Conservation (phyloP, 1,140 invertebrate genomes). For the Hylaeus volcanicus region DNA sequence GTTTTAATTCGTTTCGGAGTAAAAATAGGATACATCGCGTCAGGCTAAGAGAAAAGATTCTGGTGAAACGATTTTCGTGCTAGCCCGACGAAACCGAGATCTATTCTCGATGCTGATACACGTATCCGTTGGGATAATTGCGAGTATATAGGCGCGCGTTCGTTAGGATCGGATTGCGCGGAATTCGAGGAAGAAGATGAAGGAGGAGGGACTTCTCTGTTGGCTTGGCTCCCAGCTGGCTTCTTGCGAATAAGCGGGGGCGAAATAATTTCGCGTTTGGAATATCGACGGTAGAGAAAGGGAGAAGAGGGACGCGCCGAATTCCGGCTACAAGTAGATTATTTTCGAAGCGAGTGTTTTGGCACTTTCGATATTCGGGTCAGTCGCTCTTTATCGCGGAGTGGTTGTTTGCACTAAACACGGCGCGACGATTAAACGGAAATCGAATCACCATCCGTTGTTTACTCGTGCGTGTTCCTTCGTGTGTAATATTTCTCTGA, state of each 20-base stretch:
- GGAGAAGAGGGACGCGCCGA: not conserved
- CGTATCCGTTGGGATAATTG: not conserved
- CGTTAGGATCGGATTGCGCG: slow-evolving; percentile 53
- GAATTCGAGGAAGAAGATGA: slow-evolving; percentile 59
- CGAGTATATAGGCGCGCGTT: not conserved
- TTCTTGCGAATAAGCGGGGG: slow-evolving; percentile 45
- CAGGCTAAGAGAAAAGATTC: not conserved
- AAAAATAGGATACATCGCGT: too few species aligned
- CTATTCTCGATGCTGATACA: slow-evolving; percentile 9
- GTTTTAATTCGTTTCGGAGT: too few species aligned
- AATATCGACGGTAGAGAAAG: slow-evolving; percentile 30
- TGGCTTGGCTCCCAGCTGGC: slow-evolving; percentile 58
- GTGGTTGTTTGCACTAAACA: not conserved
- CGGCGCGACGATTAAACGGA: not conserved
- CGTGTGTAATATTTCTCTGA: too few species aligned
- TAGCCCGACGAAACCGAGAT: not conserved
- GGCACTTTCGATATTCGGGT: slow-evolving; percentile 52
- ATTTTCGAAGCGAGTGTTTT: slow-evolving; percentile 47
- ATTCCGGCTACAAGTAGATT: slow-evolving; percentile 30
- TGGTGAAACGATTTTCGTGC: not conserved
- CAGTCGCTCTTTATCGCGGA: slow-evolving; percentile 35
- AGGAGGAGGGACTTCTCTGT: slow-evolving; percentile 41
- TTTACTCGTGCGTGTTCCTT: too few species aligned
- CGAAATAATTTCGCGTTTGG: slow-evolving; percentile 60
- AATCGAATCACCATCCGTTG: too few species aligned